Evolutionary conservation across 2,797 vertebrate genomes (phyloP).

Genomic region (Philypnodon macrostomus): DNA sequence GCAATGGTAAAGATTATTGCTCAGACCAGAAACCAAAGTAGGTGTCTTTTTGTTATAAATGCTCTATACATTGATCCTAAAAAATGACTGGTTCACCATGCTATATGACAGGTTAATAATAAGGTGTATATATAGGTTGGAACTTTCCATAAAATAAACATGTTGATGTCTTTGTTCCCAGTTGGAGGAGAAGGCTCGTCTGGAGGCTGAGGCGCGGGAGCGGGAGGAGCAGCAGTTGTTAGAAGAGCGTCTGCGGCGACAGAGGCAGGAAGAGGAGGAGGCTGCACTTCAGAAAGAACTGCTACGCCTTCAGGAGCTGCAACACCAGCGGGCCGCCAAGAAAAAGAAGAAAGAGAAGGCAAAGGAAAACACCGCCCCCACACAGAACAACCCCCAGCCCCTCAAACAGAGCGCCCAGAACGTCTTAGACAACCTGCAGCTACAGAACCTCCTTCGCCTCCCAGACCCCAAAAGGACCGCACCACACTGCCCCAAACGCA

Average conservation of each 20-base stretch:
- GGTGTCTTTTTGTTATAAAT: too few species aligned
- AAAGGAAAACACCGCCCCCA: constrained; percentile 69
- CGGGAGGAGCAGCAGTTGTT: constrained; percentile 83
- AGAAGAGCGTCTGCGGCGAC: constrained; percentile 78
- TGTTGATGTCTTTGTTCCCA: constrained; percentile 50
- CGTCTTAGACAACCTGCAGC: constrained; percentile 76
- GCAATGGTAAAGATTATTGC: too few species aligned
- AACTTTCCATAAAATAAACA: too few species aligned
- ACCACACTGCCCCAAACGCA: constrained; percentile 75
- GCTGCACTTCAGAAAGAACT: constrained; percentile 86
- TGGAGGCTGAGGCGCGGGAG: constrained; percentile 87
- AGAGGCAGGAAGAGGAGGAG: constrained; percentile 82
- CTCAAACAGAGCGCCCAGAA: constrained; percentile 80
- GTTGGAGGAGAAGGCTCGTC: constrained; percentile 93
- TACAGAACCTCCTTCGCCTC: constrained; percentile 67
- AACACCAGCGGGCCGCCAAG: constrained; percentile 85
- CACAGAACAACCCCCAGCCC: constrained; percentile 78
- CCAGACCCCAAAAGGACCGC: constrained; percentile 56
- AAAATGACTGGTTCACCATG: too few species aligned
- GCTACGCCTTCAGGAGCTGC: constrained; percentile 88
- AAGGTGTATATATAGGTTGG: too few species aligned
- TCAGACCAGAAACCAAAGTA: too few species aligned
- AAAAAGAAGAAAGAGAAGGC: constrained; percentile 94
- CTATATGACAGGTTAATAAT: too few species aligned
- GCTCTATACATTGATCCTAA: too few species aligned